These are phyloP conservation scores for Bungarus multicinctus DNA, from an alignment of 2,113 vertebrate genomes.

Conservation along the genomic window DNA sequence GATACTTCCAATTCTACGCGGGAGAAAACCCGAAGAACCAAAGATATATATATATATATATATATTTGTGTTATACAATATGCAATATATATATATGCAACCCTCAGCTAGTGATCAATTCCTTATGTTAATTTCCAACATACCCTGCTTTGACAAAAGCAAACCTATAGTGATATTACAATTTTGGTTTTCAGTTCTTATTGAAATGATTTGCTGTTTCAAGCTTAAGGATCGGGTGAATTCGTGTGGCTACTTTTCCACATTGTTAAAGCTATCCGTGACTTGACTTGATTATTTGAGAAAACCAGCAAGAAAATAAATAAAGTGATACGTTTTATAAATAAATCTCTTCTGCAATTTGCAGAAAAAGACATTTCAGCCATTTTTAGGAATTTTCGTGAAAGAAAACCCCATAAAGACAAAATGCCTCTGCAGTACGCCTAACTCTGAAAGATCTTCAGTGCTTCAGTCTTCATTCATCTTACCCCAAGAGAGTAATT, in stretches of 20 bases:
- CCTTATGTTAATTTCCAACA: constrained; percentile 10
- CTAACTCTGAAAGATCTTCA: constrained; percentile 55
- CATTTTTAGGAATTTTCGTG: constrained; percentile 6
- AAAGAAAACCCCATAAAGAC: constrained; percentile 20
- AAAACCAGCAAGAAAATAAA: constrained; percentile 37
- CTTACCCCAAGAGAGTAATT: constrained; percentile 31
- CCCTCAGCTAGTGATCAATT: not conserved
- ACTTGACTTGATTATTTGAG: constrained; percentile 40
- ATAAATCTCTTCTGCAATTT: not conserved
- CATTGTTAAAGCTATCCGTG: constrained; percentile 24
- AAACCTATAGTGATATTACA: constrained; percentile 2
- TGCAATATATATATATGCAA: too few species aligned
- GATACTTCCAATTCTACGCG: too few species aligned
- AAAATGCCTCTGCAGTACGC: constrained; percentile 43
- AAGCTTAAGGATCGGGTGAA: not conserved
- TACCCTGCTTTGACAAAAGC: constrained; percentile 48
- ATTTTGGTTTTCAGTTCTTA: constrained; percentile 60
- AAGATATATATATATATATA: too few species aligned
- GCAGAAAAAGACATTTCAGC: constrained; percentile 35
- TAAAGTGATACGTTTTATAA: constrained; percentile 35
- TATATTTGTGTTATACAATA: too few species aligned
- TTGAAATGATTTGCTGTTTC: constrained; percentile 48
- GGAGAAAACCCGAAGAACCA: too few species aligned
- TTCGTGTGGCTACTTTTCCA: not conserved
- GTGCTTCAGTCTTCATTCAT: not conserved